Base-by-base conservation (phyloP, 1,140 invertebrate species). In the Patella vulgata region DNA sequence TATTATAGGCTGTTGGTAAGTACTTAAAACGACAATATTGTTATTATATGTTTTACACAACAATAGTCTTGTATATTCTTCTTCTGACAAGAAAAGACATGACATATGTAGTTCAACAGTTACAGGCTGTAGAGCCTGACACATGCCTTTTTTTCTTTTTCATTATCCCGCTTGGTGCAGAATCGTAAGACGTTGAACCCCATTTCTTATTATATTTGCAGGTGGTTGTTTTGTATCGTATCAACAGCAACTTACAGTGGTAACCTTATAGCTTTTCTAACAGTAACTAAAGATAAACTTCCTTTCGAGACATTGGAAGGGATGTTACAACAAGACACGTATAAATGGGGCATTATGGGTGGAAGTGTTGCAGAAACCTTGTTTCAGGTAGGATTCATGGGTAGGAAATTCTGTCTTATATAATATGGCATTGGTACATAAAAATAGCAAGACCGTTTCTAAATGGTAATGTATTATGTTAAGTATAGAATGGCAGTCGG, bases 261-360 rank as follows among this genome's bases (percentile, higher is more conserved):
- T 1, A 75, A 70, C 40, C 63, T 77, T 17, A 71, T 77, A 8
- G 75, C 75, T 3, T 75, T 70, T 31, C 60, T 77, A 1, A 71
- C 75, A 0, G 70, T 73, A 2, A 56, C 62, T 9, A 71, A 66
- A 19, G 63, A 64, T 17, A 65, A 47, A 30, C 50, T 58, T n/a
- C 75, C 73, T 4, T 75, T 77, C 51, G 62, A 63, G 19, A 64
- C 69, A 8, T 54, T 77, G n/a, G 53, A 62, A 33, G 75, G 71
- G 58, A 46, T 77, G 47, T 21, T 63, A 8, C 30, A 54, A 11
- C 65, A 70, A 42, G 53, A 63, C 19, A 33, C 42, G 3, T 75
- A 66, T 47, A 75, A 57, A 43, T 68, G 63, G 66, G 70, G 68
- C 28, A 71, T 65, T 21, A 55, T 63, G 33, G 60, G 59, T 28